phyloP scores from a whole-genome alignment of 2,797 vertebrate species.

The Fundulus diaphanus region DNA sequence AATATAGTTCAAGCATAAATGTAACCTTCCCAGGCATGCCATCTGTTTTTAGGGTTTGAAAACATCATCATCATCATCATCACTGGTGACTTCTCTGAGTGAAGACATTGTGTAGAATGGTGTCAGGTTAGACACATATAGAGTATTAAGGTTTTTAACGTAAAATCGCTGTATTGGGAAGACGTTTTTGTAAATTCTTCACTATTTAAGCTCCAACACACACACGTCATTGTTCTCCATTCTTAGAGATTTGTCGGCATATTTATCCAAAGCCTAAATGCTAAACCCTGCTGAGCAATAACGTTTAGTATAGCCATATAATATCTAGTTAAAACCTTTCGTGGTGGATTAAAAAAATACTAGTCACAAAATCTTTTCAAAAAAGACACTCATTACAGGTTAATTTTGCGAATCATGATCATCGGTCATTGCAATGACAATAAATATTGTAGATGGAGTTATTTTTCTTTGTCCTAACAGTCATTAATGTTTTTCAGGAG shows the following conservation, averaged over 20 bases:
- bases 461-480: background rate
- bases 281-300: background rate
- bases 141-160: background rate
- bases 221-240: background rate
- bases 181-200: background rate
- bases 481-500: constrained; percentile 79
- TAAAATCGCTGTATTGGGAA: background rate
- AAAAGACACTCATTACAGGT: too few species aligned
- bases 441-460: background rate
- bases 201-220: background rate
- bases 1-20: too few species aligned
- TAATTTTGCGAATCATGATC: too few species aligned
- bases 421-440: background rate
- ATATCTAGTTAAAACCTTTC: background rate
- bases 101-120: background rate
- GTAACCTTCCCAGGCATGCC: background rate
- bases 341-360: background rate
- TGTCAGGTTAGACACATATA: background rate
- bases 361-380: background rate
- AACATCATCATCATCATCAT: background rate
- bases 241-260: too few species aligned
- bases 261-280: background rate
- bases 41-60: background rate
- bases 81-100: background rate
- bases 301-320: background rate